These are phyloP conservation scores for Hypercompe scribonia DNA, from an alignment of 2,888 invertebrate species.

Conservation along the genomic window DNA sequence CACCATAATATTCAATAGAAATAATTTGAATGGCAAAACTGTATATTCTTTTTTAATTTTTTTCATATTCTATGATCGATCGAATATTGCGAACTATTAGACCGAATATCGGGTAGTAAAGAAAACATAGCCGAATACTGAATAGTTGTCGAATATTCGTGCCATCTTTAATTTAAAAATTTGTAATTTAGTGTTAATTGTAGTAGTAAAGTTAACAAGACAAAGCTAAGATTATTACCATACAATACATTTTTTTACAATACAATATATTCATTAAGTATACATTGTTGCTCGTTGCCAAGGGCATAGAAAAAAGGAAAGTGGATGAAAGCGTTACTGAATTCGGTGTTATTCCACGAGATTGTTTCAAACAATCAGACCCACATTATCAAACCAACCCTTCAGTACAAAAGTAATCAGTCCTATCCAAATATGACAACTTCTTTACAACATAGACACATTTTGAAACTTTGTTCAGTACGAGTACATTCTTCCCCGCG, in stretches of 20 bases:
- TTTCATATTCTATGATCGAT: too few species aligned
- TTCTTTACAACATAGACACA: slow-evolving; percentile 39
- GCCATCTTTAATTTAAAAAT: too few species aligned
- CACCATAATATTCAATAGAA: too few species aligned
- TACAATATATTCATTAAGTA: neutral
- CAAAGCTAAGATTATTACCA: neutral
- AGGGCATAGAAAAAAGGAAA: neutral
- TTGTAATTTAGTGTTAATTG: neutral
- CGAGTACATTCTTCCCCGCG: slow-evolving; percentile 34
- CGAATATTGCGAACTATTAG: too few species aligned
- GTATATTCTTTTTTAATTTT: too few species aligned
- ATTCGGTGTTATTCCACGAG: neutral
- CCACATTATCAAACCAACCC: slow-evolving; percentile 15
- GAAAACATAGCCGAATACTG: too few species aligned
- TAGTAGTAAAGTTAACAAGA: neutral
- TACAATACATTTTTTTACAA: neutral
- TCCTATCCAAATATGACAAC: slow-evolving; percentile 36
- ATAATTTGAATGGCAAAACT: too few species aligned
- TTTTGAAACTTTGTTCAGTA: slow-evolving; percentile 40
- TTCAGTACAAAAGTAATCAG: slow-evolving; percentile 22
- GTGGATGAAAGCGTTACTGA: slow-evolving; percentile 4
- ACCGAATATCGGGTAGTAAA: too few species aligned
- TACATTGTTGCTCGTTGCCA: too few species aligned
- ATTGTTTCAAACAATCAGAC: slow-evolving; percentile 14
- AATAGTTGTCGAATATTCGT: too few species aligned